phyloP scores from a whole-genome alignment of 2,797 vertebrate species.

The Megalops cyprinoides region DNA sequence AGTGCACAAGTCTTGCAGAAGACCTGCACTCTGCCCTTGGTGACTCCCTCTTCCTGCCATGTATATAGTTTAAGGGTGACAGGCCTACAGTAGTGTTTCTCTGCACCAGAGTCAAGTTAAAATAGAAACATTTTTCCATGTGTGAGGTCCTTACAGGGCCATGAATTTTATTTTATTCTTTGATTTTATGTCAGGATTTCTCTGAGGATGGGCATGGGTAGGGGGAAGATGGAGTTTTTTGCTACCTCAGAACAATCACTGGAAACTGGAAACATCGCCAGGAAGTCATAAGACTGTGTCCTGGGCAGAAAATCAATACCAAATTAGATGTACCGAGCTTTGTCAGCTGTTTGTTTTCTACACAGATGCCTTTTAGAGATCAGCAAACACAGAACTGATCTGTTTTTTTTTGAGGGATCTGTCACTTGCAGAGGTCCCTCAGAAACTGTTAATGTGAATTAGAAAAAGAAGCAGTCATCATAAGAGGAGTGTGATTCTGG shows the following conservation, averaged over 20 bases:
- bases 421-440: background rate
- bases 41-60: no score
- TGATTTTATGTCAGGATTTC: background rate
- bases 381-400: slow-evolving; percentile 1
- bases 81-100: no score
- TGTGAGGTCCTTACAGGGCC: no score
- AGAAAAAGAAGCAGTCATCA: no score
- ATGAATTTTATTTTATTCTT: background rate
- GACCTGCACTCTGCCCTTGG: background rate
- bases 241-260: slow-evolving; percentile 32
- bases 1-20: background rate
- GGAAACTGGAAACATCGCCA: slow-evolving; percentile 36
- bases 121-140: no score
- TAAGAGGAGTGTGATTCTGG: background rate
- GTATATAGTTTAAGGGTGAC: no score
- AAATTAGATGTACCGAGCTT: slow-evolving; percentile 28
- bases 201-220: background rate
- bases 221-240: slow-evolving; percentile 7
- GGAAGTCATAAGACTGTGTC: slow-evolving; percentile 38
- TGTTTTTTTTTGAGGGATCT: slow-evolving; percentile 8
- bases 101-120: no score
- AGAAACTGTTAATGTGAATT: slow-evolving; percentile 10
- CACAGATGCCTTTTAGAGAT: slow-evolving; percentile 20
- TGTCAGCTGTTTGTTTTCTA: slow-evolving; percentile 10
- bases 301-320: slow-evolving; percentile 29